Evolutionary conservation across 1,140 invertebrate genomes (phyloP), one percentile per base, ranked within the genome.

Genomic region (Drosophila guanche): DNA sequence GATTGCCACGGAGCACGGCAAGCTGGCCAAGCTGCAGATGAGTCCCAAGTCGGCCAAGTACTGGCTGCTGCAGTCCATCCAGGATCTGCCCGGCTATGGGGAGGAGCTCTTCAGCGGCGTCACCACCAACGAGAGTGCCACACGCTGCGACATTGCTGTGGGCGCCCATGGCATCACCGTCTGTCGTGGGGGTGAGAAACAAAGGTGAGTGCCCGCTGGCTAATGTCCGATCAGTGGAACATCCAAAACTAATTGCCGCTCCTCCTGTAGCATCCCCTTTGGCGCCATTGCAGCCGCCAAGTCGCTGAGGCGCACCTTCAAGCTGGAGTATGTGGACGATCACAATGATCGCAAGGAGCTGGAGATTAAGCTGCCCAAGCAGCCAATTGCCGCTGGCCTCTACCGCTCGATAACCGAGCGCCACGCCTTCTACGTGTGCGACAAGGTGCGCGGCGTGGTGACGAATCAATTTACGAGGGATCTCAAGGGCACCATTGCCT

Each of bases 391-490:
- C 6, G 95, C 95, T 14, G 95, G 95, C 37, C 92, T 97, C 2
- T 97, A 97, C 90, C 93, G 97, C 43, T 96, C 96, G n/a, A 95
- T 97, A 53, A 97, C 96, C 0, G 97, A 97, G 91, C 97, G 96
- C 81, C 96, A 97, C 89, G 96, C 96, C 4, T 98, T 98, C 92
- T 98, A 97, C 90, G 96, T 96, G 76, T 97, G 97, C 92, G 97
- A 97, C 90, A 97, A 97, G 0, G 96, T 98, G 1, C 93, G 96
- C 10, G 96, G 94, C 77, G 96, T 96, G 56, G 97, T 98, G 23
- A 97, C 96, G 3, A 94, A 96, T 46, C 97, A 97, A 91, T 97
- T 96, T 85, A 96, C 97, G 37, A 93, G 96, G 58, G 97, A 97
- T 92, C 93, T 98, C 56, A 97, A 97, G 93, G 97, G 97, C 56